Percentiles rank a stretch among this genome's conserved stretches.
Conservation (phyloP, 2,113 vertebrate genomes). For the Typhlomys cinereus region DNA sequence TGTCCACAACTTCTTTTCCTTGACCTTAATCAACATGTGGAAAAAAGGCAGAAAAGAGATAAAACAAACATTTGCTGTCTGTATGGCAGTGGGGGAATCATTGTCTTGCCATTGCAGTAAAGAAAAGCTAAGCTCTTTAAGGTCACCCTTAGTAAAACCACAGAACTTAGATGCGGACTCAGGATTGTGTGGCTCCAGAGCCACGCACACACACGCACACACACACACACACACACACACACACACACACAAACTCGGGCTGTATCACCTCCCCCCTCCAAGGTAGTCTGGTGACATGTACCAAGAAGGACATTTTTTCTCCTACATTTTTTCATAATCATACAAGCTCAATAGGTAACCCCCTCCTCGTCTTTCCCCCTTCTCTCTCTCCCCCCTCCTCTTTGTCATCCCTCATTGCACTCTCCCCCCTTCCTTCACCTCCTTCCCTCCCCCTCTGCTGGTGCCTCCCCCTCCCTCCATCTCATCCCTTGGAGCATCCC, state of each 20-base stretch:
- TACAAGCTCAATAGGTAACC: too few relatives aligned
- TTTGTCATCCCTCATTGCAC: too few relatives aligned
- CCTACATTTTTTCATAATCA: too few relatives aligned
- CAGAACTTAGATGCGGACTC: neutral
- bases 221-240: neutral
- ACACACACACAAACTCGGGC: neutral
- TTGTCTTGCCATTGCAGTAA: neutral
- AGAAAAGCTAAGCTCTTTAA: neutral
- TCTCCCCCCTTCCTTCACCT: too few relatives aligned
- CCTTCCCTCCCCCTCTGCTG: too few relatives aligned
- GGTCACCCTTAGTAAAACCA: neutral
- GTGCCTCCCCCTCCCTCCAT: too few relatives aligned
- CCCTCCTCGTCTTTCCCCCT: too few relatives aligned
- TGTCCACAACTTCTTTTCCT: neutral
- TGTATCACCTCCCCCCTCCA: neutral
- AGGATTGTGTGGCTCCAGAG: neutral
- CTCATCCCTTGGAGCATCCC: too few relatives aligned
- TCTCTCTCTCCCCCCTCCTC: too few relatives aligned
- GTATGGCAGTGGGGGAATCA: neutral
- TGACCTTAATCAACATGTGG: neutral
- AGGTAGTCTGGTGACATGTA: neutral
- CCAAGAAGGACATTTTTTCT: constrained; percentile 39
- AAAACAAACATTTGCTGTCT: neutral
- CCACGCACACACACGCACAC: neutral
- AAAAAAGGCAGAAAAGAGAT: neutral